Conservation (phyloP, 2,888 invertebrate species). For the Dicyrtoma fusca region DNA sequence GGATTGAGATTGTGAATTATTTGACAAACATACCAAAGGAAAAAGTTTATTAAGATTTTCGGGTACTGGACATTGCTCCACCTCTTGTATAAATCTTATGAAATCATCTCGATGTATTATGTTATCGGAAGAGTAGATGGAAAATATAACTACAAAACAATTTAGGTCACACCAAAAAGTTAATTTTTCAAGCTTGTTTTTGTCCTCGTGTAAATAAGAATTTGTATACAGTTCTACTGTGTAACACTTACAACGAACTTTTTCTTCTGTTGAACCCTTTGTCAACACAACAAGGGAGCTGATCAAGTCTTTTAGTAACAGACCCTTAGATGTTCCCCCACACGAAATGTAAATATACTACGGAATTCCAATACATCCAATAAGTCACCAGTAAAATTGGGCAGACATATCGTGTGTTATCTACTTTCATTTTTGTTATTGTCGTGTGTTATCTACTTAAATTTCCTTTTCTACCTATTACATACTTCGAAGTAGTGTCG, state of each 20-base stretch:
- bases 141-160: slow-evolving; percentile 74
- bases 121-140: slow-evolving; percentile 78
- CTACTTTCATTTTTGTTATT: no score
- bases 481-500: no score
- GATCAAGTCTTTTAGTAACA: slow-evolving; percentile 78
- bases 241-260: slow-evolving; percentile 71
- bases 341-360: slow-evolving; percentile 78
- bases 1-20: no score
- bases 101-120: slow-evolving; percentile 67
- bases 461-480: no score
- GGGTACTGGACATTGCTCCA: slow-evolving; percentile 62
- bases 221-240: no score
- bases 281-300: slow-evolving; percentile 85
- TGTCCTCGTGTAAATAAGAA: no score
- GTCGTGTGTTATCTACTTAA: no score
- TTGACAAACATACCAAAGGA: slow-evolving; percentile 59
- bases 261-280: slow-evolving; percentile 81
- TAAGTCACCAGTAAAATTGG: neutral
- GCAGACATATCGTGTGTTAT: no score
- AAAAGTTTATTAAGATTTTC: slow-evolving; percentile 62
- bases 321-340: slow-evolving; percentile 80
- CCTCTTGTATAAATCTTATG: slow-evolving; percentile 62
- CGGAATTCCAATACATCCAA: neutral
- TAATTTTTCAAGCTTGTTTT: no score
- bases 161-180: no score